Conservation (phyloP, 2,113 vertebrate species). For the Colinus virginianus region DNA sequence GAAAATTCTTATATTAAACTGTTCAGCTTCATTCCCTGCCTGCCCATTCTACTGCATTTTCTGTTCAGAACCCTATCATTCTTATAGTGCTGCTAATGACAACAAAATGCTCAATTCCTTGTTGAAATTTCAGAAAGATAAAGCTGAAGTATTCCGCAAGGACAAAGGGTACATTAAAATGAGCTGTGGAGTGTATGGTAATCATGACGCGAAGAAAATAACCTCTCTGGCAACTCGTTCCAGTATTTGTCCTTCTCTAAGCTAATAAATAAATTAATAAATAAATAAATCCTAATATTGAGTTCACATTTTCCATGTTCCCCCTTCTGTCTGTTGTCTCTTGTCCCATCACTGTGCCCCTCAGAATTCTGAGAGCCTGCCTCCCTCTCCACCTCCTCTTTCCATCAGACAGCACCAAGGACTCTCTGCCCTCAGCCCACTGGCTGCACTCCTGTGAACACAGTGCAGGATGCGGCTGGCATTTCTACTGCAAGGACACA, state of each 20-base stretch:
- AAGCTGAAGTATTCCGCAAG: not conserved
- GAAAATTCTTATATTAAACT: not conserved
- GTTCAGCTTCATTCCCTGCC: conserved; percentile 34
- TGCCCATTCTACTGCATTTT: not conserved
- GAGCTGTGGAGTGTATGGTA: not conserved
- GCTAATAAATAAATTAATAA: not conserved
- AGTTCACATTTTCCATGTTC: not conserved
- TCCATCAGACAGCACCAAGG: not conserved
- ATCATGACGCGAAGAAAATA: rapidly evolving
- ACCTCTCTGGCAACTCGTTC: not conserved
- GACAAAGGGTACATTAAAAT: not conserved
- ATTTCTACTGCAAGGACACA: not conserved
- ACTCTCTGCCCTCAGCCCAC: not conserved
- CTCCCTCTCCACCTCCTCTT: not conserved
- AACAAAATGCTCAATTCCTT: not conserved
- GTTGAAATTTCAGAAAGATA: not conserved
- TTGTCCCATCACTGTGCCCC: not conserved
- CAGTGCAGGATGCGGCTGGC: not conserved
- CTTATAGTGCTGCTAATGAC: not conserved
- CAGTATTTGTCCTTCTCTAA: not conserved
- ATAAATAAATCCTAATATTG: not conserved
- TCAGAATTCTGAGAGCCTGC: not conserved
- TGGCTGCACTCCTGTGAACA: not conserved
- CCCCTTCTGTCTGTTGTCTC: rapidly evolving
- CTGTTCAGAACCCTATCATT: not conserved